phyloP scores from a whole-genome alignment of 2,113 vertebrate genomes.

The Pluvianellus socialis region DNA sequence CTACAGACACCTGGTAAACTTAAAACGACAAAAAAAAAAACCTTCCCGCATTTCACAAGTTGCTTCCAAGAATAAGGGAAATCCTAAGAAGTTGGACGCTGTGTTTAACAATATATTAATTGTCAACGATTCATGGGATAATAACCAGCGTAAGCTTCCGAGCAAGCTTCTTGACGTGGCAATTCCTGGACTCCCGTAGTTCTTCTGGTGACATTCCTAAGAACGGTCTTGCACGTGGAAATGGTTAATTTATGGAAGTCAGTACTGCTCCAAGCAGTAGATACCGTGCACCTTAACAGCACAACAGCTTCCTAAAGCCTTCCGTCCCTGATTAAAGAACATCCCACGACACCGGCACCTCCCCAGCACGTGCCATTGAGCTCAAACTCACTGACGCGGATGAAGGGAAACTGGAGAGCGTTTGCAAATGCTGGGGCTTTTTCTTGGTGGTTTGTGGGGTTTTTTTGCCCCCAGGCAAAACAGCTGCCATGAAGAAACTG shows the following conservation, averaged over 20 bases:
- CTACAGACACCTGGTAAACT: background rate
- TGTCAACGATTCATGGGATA: no score
- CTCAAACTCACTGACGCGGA: background rate
- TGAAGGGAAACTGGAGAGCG: background rate
- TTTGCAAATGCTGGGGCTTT: no score
- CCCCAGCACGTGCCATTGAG: background rate
- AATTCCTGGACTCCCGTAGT: background rate
- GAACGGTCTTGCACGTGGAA: background rate
- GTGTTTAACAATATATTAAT: background rate
- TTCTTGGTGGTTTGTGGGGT: no score
- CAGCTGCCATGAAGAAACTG: background rate
- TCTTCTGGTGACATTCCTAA: rapidly evolving
- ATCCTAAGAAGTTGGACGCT: background rate
- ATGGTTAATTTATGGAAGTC: background rate
- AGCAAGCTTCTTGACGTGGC: no score
- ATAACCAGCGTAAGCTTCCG: background rate
- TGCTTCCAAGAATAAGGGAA: background rate
- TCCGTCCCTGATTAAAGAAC: background rate
- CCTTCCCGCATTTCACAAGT: background rate
- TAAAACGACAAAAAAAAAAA: background rate
- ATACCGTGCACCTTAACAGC: background rate
- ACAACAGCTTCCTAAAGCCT: background rate
- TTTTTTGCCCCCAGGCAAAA: background rate
- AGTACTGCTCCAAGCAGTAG: background rate
- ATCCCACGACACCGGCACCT: background rate